A percentile compares a stretch with the other conserved stretches of the same genome.
These are phyloP conservation scores for Malurus elegans DNA, from an alignment of 2,113 vertebrate species.

Conservation along the genomic window DNA sequence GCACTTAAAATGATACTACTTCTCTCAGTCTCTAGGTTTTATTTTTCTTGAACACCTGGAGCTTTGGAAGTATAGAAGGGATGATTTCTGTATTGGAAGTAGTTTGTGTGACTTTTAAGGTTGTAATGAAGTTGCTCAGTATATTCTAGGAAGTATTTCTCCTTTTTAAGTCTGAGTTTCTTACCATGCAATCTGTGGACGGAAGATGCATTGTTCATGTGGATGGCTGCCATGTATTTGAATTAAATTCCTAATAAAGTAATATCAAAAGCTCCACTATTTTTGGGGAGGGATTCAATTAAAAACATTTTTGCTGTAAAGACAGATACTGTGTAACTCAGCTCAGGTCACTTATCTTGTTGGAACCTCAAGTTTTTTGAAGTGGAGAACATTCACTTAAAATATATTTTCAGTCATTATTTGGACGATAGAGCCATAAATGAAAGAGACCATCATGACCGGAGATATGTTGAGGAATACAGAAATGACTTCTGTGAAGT, in stretches of 20 bases:
- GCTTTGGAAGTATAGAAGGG: not conserved
- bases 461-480: constrained; percentile 76
- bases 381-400: constrained; percentile 66
- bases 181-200: not conserved
- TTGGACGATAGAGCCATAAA: constrained; percentile 77
- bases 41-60: not conserved
- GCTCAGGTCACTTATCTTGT: constrained; percentile 61
- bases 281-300: constrained; percentile 40
- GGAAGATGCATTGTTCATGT: not conserved
- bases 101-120: not conserved
- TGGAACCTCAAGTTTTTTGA: constrained; percentile 57
- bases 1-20: not conserved
- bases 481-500: constrained; percentile 80
- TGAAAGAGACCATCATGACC: constrained; percentile 80
- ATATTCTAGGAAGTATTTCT: not conserved
- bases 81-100: not conserved
- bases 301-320: constrained; percentile 43
- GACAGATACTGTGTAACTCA: constrained; percentile 37
- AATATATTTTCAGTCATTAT: constrained; percentile 80
- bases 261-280: not conserved
- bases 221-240: constrained; percentile 15
- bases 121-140: not conserved
- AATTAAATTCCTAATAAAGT: constrained; percentile 48
- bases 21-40: not conserved
- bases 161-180: not conserved